phyloP scores from a whole-genome alignment of 2,888 invertebrate genomes.

The Oscheius sp. region DNA sequence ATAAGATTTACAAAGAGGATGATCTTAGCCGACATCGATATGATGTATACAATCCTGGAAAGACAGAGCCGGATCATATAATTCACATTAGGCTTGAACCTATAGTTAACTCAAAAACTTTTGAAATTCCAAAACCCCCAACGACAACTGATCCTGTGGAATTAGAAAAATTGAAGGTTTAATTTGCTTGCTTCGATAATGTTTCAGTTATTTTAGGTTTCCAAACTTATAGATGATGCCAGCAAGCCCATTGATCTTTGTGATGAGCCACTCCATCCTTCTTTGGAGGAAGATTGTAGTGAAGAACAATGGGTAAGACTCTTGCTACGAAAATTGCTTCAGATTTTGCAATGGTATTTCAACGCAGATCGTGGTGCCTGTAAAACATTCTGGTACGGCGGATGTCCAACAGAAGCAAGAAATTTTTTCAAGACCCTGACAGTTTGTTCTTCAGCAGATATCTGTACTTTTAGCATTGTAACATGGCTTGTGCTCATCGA shows the following conservation, averaged over 20 bases:
- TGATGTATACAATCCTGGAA: neutral
- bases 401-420: slow-evolving; percentile 50
- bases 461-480: slow-evolving; percentile 26
- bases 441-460: slow-evolving; percentile 22
- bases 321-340: neutral
- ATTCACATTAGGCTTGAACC: neutral
- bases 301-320: slow-evolving; percentile 45
- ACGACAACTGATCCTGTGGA: neutral
- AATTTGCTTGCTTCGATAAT: neutral
- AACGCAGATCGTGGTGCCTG: slow-evolving; percentile 50
- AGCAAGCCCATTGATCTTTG: slow-evolving; percentile 46
- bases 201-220: too few relatives aligned
- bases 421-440: slow-evolving; percentile 51
- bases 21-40: slow-evolving; percentile 6
- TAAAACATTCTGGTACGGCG: slow-evolving; percentile 67
- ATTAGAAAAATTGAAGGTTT: slow-evolving; percentile 2
- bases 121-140: neutral
- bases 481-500: slow-evolving; percentile 28
- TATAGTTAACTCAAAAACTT: neutral
- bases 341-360: slow-evolving; percentile 47
- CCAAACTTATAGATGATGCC: slow-evolving; percentile 5
- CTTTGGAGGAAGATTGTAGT: slow-evolving; percentile 56
- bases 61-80: neutral
- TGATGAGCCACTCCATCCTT: slow-evolving; percentile 48
- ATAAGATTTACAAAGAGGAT: neutral